Conservation (phyloP, 2,888 invertebrate genomes). For the Pachycephus smyrnensis region DNA sequence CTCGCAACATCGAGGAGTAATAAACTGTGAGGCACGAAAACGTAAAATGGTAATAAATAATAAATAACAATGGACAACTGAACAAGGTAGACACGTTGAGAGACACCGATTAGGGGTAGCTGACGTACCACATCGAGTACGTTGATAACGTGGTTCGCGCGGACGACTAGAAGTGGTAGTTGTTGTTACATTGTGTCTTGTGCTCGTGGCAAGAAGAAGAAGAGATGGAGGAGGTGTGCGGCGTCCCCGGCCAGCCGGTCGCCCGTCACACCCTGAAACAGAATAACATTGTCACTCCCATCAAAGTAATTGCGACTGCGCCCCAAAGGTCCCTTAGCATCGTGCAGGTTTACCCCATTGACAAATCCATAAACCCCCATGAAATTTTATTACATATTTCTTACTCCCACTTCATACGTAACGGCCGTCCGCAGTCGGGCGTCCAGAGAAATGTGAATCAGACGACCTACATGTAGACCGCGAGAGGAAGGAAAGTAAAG, state of each 20-base stretch:
- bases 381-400: not conserved
- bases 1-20: slow-evolving; percentile 40
- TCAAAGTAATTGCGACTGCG: slow-evolving; percentile 39
- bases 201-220: slow-evolving; percentile 65
- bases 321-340: not conserved
- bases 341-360: not conserved
- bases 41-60: slow-evolving; percentile 31
- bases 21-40: slow-evolving; percentile 51
- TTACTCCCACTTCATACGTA: not conserved
- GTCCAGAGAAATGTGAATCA: not conserved
- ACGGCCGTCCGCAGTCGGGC: not conserved
- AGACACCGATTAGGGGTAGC: slow-evolving; percentile 63
- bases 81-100: slow-evolving; percentile 51
- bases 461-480: not conserved
- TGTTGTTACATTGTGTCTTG: slow-evolving; percentile 64
- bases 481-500: not conserved
- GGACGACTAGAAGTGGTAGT: slow-evolving; percentile 51
- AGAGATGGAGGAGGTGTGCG: slow-evolving; percentile 66
- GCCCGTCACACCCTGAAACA: slow-evolving; percentile 67
- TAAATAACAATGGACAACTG: slow-evolving; percentile 27
- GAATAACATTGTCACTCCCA: slow-evolving; percentile 63
- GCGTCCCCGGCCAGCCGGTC: slow-evolving; percentile 67
- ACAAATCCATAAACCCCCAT: not conserved
- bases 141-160: slow-evolving; percentile 63
- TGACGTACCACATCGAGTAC: slow-evolving; percentile 66